Evolutionary conservation across 2,113 vertebrate species (phyloP).

Genomic region (Steatornis caripensis): DNA sequence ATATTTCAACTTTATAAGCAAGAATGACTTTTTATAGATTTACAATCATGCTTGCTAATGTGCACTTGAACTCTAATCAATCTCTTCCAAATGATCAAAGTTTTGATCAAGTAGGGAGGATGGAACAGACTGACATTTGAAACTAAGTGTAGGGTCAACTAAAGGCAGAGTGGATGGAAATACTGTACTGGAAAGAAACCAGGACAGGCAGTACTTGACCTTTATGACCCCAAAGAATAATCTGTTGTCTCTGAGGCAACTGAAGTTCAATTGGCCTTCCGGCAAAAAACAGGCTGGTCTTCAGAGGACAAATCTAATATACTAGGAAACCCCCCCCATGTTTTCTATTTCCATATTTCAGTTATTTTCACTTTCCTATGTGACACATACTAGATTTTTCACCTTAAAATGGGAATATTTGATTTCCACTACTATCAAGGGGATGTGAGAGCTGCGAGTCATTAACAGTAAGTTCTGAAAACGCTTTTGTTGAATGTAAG

Average conservation of each 20-base stretch:
- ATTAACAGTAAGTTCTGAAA: background rate
- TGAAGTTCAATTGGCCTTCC: background rate
- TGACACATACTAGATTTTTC: background rate
- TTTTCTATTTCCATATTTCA: background rate
- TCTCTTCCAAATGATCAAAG: constrained; percentile 11
- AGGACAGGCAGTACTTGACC: constrained; percentile 13
- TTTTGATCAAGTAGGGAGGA: background rate
- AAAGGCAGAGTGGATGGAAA: background rate
- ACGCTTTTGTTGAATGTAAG: background rate
- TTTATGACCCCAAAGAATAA: background rate
- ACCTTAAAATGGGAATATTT: background rate
- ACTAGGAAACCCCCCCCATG: background rate
- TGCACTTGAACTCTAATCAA: background rate
- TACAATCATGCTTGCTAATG: background rate
- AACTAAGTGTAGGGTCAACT: constrained; percentile 14
- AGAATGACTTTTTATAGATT: background rate
- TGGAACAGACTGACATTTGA: background rate
- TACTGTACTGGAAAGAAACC: constrained; percentile 32
- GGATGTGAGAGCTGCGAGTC: background rate
- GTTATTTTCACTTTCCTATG: background rate
- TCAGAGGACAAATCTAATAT: background rate
- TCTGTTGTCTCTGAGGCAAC: background rate
- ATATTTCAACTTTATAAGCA: background rate
- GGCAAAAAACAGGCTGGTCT: background rate
- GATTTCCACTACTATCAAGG: background rate